These are phyloP conservation scores for Zaprionus ghesquierei DNA, from an alignment of 1,140 invertebrate species.

Conservation along the genomic window DNA sequence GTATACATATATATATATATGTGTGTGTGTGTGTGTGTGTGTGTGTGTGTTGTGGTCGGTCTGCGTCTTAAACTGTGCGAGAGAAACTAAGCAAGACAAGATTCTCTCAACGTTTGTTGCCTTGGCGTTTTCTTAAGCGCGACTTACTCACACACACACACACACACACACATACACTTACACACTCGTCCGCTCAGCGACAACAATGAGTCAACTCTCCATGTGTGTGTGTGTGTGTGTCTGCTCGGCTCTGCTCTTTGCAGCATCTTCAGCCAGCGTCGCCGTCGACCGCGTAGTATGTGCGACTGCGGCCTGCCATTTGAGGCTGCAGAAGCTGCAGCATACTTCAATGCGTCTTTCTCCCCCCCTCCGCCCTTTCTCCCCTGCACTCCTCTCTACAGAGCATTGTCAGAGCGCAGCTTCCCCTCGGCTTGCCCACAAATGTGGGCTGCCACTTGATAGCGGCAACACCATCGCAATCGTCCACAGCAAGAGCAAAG, in stretches of 20 bases:
- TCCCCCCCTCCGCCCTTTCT: neutral
- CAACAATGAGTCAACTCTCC: slow-evolving; percentile 21
- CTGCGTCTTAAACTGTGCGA: slow-evolving; percentile 25
- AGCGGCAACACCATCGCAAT: slow-evolving; percentile 52
- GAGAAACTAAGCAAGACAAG: slow-evolving; percentile 29
- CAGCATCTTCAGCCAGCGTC: slow-evolving; percentile 38
- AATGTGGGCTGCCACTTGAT: slow-evolving; percentile 79
- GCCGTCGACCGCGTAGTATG: slow-evolving; percentile 56
- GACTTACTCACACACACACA: slow-evolving; percentile 28
- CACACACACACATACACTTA: neutral
- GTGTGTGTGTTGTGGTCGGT: slow-evolving; percentile 33
- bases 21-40: slow-evolving; percentile 16
- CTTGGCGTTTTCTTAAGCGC: slow-evolving; percentile 60
- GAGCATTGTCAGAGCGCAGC: neutral
- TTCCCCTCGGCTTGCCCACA: slow-evolving; percentile 49
- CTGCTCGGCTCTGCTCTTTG: neutral
- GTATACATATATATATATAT: neutral
- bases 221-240: slow-evolving; percentile 18
- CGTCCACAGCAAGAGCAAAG: slow-evolving; percentile 1
- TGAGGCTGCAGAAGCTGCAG: slow-evolving; percentile 29
- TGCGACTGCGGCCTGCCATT: slow-evolving; percentile 59
- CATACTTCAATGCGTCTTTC: neutral
- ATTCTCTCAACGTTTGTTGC: slow-evolving; percentile 31
- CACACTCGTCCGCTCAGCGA: neutral
- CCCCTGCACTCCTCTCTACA: neutral